Evolutionary conservation across 2,797 vertebrate genomes (phyloP), one percentile per base, ranked within the genome.

Genomic region (Ciconia nigra): DNA sequence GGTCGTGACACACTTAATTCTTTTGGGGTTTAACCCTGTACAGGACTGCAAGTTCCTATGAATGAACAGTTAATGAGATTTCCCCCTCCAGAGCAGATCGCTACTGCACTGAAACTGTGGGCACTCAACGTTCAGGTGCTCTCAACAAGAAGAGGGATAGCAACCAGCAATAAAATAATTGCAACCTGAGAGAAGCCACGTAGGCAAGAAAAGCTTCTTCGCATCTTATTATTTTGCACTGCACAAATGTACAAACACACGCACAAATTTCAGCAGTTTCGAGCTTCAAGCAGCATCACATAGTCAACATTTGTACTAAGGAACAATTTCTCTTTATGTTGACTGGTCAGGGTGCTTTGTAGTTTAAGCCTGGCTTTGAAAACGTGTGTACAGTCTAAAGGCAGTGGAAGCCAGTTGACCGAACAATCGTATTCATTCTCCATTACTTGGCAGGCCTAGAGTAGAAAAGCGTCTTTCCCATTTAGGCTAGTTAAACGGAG

Each of bases 381-480:
- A 97, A 84, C 7, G 18, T 11, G 54, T 46, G 86, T 59, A 44
- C 80, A 91, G 93, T 89, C 83, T 71, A 94, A 77, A 93, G 92
- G 92, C 93, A 95, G 80, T 61, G 79, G 96, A 91, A 95, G 97
- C 77, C n/a, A 65, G 87, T 49, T 86, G 89, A 92, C 87, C 82
- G 92, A 97, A 97, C 95, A 95, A 97, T 93, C 92, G 37, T 96
- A 95, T 97, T 97, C 96, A 89, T 93, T 97, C 97, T 96, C 92
- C 88, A 47, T 91, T 97, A 90, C 96, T 80, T 96, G 95, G 97
- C 90, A 94, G 93, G 81, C 93, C 84, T 25, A 82, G 84, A 97
- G 93, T 52, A 97, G 93, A 97, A 97, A 72, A 95, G 94, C 35
- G 25, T 86, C 96, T 96, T 89, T 98, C 87, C 90, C 96, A 91